Base-by-base conservation (phyloP, 2,888 invertebrate species). In the Sphinx pinastri region DNA sequence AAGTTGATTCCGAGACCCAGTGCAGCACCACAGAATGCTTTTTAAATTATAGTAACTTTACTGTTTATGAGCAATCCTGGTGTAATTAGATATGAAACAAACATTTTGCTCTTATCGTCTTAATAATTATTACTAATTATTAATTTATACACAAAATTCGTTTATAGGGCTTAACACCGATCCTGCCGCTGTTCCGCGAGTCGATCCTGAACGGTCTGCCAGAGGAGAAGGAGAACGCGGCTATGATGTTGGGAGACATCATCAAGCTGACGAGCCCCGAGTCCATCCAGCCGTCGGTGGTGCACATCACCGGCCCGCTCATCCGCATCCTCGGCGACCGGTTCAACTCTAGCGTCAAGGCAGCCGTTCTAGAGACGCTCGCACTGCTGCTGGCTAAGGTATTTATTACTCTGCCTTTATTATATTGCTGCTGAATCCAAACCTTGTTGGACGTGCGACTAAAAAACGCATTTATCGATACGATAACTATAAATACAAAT, bases 311-410 rank as follows among this genome's bases (percentile, higher is more conserved):
- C 6, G 99, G 99, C 0, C 99, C 99, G 0, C 95, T 99, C 74
- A 99, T 99, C 92, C 96, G 99, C 82, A 99, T 99, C 87, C 95
- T 99, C 69, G 99, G 99, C 12, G 99, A 99, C 90, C 95, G 99
- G 73, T 99, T 99, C 91, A 97, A 97, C 82, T 96, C 97, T 82
- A 98, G 97, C 81, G 98, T 99, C 0, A 99, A 99, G 91, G 98
- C 98, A 0, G 98, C 99, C 49, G 99, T 99, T 51, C 93, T 99
- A 45, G 99, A 99, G 88, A 99, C 99, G 0, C 94, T 99, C 38
- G 98, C 98, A 0, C 95, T 97, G 73, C 94, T 99, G n/a, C 94
- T 99, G 12, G 96, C 96, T 51, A 99, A 99, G 95, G 98, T 97
- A 85, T 67, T 16, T 45, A 45, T 13, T 51, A 25, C 2, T 25